A percentile compares a stretch with the other conserved stretches of the same genome.
phyloP scores from a whole-genome alignment of 2,113 vertebrate genomes.

The Garra rufa region DNA sequence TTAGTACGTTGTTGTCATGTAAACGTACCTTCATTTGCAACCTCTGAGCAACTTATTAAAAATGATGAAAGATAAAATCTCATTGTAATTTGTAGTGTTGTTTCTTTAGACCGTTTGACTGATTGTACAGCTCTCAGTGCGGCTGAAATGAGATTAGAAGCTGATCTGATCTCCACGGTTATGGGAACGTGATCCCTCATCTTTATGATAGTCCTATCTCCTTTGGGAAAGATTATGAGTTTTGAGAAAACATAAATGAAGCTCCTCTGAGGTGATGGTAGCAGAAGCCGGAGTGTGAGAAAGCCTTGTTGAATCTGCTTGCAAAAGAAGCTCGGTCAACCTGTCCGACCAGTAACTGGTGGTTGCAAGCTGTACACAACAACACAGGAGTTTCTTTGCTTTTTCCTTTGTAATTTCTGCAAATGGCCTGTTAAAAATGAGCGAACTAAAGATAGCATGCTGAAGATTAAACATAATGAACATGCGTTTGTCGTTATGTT shows the following conservation, averaged over 20 bases:
- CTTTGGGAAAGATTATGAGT: not conserved
- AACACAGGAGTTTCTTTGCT: not conserved
- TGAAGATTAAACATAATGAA: not conserved
- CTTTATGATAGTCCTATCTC: not conserved
- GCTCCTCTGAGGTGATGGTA: not conserved
- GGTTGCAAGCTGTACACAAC: not conserved
- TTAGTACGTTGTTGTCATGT: not conserved
- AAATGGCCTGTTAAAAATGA: not conserved
- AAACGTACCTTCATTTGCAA: not conserved
- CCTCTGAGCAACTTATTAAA: not conserved
- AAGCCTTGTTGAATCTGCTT: not conserved
- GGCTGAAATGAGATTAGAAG: not conserved
- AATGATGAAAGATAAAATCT: not conserved
- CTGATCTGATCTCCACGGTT: not conserved
- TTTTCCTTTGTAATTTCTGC: not conserved
- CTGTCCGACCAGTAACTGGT: not conserved
- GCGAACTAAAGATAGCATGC: not conserved
- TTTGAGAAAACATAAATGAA: not conserved
- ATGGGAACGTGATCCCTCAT: not conserved
- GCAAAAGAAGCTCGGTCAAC: not conserved
- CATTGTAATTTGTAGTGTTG: not conserved
- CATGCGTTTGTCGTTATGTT: not conserved
- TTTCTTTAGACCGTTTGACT: not conserved
- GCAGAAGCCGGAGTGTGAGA: conserved; percentile 6
- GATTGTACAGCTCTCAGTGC: not conserved